Base-by-base conservation (phyloP, 2,797 vertebrate genomes). In the Peromyscus melanophrys region DNA sequence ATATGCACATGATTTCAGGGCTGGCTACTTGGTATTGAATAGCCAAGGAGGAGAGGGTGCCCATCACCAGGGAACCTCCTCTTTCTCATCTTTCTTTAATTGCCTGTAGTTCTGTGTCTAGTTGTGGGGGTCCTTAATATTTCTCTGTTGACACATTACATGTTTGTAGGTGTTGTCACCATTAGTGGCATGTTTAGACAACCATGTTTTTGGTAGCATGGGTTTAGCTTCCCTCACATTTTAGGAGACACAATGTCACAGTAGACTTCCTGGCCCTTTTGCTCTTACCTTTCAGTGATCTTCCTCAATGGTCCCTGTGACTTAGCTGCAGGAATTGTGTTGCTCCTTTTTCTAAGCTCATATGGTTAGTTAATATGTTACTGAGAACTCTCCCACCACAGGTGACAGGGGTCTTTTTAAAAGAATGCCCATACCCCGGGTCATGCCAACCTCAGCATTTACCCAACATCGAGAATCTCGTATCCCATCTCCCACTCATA, bases 401-500 rank as follows among this genome's bases (percentile, higher is more conserved):
- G 34, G 59, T 69, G 21, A n/a, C 3, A 46, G 25, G 8, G 9
- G 0, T 73, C 73, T 57, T 31, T 63, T 63, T 23, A 61, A 46
- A 46, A 13, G n/a, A 94, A 69, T 21, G 16, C 0, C 4, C 29
- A 5, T 10, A 4, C 1, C 17, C 6, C 40, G 7, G 8, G 16
- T 43, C 13, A 40, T 65, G 12, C 0, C 5, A 49, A 49, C 13
- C 34, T n/a, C 17, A 11, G 75, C 21, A 17, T 34, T 94, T n/a
- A 63, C 4, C 4, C 31, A 63, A 69, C 10, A 55, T 4, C 0
- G n/a, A 55, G 14, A 52, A 0, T 0, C 40, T 63, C 23, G 31
- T 17, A 46, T 4, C 4, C 29, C 5, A 4, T 61, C 6, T 69
- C 76, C 5, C 37, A 9, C 0, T 85, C 31, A 4, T 37, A 88